Evolutionary conservation across 2,113 vertebrate genomes (phyloP).

Genomic region (Heptranchias perlo): DNA sequence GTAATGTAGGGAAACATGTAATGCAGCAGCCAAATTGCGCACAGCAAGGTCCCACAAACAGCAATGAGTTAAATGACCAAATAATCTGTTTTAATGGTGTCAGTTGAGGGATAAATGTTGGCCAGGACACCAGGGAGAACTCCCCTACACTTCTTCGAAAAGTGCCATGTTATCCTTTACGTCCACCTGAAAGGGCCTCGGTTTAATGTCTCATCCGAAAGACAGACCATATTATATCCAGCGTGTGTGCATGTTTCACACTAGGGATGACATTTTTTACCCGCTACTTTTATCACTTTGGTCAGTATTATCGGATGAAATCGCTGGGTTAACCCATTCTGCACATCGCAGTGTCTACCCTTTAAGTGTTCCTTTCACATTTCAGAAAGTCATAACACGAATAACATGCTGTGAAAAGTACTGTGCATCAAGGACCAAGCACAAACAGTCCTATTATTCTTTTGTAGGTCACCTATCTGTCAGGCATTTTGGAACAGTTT

Average conservation of each 20-base stretch:
- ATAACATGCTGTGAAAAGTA: not conserved
- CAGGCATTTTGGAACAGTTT: slow-evolving; percentile 23
- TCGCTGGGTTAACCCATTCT: not conserved
- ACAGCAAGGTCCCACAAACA: not conserved
- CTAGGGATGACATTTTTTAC: not conserved
- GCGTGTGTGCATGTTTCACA: not conserved
- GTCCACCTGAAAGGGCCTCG: not conserved
- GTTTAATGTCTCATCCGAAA: not conserved
- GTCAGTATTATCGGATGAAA: not conserved
- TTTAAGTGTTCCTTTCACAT: not conserved
- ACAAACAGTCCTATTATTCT: slow-evolving; percentile 23
- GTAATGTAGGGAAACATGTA: not conserved
- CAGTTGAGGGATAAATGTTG: not conserved
- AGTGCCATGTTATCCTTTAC: not conserved
- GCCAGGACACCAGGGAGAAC: not conserved
- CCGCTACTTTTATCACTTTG: not conserved
- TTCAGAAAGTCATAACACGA: not conserved
- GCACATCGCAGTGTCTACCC: not conserved
- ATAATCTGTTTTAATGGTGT: not conserved
- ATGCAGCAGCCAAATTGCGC: not conserved
- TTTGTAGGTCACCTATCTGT: slow-evolving; percentile 24
- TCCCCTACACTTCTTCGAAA: not conserved
- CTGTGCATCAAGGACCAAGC: not conserved
- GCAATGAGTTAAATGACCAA: not conserved
- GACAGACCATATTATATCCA: not conserved